phyloP scores from a whole-genome alignment of 2,113 vertebrate genomes.

The Semnornis frantzii region DNA sequence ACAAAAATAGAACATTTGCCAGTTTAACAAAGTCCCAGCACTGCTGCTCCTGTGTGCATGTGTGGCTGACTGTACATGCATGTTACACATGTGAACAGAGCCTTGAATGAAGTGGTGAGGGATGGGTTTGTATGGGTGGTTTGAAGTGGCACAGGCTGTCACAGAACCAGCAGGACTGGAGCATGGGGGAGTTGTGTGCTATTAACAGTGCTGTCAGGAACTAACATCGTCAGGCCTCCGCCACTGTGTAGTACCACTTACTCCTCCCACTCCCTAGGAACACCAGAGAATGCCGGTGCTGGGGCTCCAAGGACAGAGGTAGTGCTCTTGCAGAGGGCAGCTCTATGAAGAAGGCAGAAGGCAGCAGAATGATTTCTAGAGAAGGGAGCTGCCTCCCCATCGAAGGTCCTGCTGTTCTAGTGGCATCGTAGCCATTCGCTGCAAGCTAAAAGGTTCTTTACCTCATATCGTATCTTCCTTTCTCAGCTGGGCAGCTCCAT shows the following conservation, averaged over 20 bases:
- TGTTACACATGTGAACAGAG: not conserved
- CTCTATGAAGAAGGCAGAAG: not conserved
- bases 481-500: not conserved
- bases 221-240: not conserved
- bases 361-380: not conserved
- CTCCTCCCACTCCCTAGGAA: not conserved
- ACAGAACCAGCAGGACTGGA: not conserved
- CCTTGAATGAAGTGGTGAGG: not conserved
- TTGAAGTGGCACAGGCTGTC: not conserved
- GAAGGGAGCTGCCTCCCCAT: not conserved
- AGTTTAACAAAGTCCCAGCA: not conserved
- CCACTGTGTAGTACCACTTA: not conserved
- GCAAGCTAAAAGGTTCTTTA: not conserved
- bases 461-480: not conserved
- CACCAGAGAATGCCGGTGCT: not conserved
- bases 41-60: not conserved
- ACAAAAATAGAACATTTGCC: rapidly evolving
- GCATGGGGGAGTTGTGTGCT: not conserved
- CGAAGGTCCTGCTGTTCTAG: not conserved
- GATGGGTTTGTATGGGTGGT: rapidly evolving
- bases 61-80: rapidly evolving
- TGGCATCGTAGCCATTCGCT: not conserved
- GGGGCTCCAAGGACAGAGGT: not conserved
- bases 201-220: not conserved
- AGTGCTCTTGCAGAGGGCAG: not conserved